phyloP scores from a whole-genome alignment of 2,888 invertebrate genomes.

The Acrobasis repandana region DNA sequence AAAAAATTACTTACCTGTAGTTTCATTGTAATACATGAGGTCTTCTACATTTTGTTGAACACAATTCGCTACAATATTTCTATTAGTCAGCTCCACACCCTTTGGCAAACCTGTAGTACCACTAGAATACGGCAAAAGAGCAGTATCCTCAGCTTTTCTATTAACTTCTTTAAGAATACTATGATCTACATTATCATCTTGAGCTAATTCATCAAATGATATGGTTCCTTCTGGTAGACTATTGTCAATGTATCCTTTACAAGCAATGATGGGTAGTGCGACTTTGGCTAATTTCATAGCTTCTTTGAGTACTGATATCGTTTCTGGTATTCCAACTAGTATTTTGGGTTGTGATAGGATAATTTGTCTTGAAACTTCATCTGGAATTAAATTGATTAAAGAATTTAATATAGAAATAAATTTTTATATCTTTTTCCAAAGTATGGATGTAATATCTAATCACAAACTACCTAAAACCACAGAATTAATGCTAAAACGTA shows the following conservation, averaged over 20 bases:
- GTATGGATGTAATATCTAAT: no score
- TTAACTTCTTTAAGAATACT: conserved; percentile 65
- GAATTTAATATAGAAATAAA: no score
- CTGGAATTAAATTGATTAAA: no score
- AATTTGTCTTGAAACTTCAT: conserved; percentile 87
- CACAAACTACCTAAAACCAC: no score
- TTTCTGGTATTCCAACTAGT: conserved; percentile 81
- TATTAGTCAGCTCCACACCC: conserved; percentile 86
- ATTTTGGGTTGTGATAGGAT: conserved; percentile 82
- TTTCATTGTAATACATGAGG: conserved; percentile 49
- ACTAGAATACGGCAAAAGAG: conserved; percentile 90
- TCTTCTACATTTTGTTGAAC: conserved; percentile 51
- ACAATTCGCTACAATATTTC: conserved; percentile 76
- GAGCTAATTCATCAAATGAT: conserved; percentile 82
- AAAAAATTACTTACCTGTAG: conserved; percentile 53
- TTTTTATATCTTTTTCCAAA: no score
- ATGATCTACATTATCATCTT: conserved; percentile 72
- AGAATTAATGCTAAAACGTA: no score
- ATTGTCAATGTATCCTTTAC: conserved; percentile 35
- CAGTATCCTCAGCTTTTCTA: conserved; percentile 77
- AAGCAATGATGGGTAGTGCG: conserved; percentile 75
- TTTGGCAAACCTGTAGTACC: conserved; percentile 92
- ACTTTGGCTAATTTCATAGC: conserved; percentile 69
- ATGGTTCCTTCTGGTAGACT: conserved; percentile 77
- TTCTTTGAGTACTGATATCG: conserved; percentile 68